phyloP scores from a whole-genome alignment of 30 jellyfish, hydroid and myxozoan genomes.

The Clytia hemisphaerica region DNA sequence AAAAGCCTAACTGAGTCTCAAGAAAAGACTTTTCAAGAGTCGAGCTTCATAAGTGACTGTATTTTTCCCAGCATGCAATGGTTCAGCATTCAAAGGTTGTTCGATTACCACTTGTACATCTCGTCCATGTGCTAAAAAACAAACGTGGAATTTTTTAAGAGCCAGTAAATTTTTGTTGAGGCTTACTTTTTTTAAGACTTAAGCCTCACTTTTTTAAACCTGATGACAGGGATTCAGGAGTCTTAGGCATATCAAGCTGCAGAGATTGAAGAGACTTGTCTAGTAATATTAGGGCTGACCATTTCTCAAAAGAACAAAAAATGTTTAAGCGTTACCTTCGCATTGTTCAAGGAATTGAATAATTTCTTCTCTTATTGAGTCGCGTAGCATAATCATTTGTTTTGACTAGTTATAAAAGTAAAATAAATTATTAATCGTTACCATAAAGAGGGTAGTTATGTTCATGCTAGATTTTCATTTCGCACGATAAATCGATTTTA shows the following conservation, averaged over 20 bases:
- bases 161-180: no score
- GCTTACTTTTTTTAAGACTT: no score
- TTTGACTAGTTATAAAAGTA: conserved; percentile 47
- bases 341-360: conserved; percentile 79
- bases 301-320: not conserved
- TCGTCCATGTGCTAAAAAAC: conserved; percentile 66
- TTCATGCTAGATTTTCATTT: no score
- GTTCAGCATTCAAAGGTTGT: conserved; percentile 84
- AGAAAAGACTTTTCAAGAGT: conserved; percentile 56
- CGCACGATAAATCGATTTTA: no score
- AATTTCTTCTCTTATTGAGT: conserved; percentile 60
- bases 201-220: no score
- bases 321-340: conserved; percentile 39
- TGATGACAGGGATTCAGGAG: no score
- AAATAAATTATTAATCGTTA: no score
- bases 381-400: conserved; percentile 89
- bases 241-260: no score
- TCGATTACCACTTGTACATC: conserved; percentile 68
- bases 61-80: conserved; percentile 95
- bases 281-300: no score
- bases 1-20: conserved; percentile 13
- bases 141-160: not conserved
- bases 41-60: conserved; percentile 90
- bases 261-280: no score
- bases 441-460: no score